Conservation (phyloP, 2,888 invertebrate species). For the Anthoptus insignis region DNA sequence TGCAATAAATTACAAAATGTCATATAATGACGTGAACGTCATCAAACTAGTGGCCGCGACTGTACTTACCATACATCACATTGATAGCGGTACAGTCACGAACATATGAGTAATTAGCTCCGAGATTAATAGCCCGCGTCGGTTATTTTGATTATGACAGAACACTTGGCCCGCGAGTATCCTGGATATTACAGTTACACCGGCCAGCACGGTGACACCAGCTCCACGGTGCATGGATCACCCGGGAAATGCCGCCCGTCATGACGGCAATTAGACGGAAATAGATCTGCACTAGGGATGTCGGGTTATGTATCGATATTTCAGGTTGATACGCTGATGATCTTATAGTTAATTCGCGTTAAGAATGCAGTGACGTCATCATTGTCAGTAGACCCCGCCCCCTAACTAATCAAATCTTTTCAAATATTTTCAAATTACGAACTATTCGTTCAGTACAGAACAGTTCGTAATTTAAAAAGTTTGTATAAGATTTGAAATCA, state of each 20-base stretch:
- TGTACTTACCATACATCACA: constrained; percentile 6
- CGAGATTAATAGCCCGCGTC: not conserved
- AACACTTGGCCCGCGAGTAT: not conserved
- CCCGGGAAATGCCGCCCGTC: constrained; percentile 45
- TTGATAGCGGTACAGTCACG: not conserved
- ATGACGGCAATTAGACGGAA: constrained; percentile 22
- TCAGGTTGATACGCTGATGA: too few species aligned
- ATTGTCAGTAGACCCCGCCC: too few species aligned
- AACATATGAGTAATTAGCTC: constrained; percentile 2
- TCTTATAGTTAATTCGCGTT: too few species aligned
- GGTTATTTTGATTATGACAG: constrained; percentile 19
- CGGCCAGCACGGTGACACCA: not conserved
- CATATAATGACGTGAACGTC: not conserved
- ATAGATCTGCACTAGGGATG: constrained; percentile 1
- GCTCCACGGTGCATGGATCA: constrained; percentile 53
- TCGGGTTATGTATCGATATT: too few species aligned
- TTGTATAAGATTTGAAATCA: too few species aligned
- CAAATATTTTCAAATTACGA: too few species aligned
- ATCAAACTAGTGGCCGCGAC: not conserved
- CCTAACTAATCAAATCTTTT: too few species aligned
- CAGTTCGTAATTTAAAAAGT: too few species aligned
- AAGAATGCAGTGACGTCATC: too few species aligned
- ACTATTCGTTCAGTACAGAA: too few species aligned
- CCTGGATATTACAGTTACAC: constrained; percentile 8
- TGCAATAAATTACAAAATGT: not conserved